phyloP scores from a whole-genome alignment of 1,140 invertebrate species.

The Eueides isabella region DNA sequence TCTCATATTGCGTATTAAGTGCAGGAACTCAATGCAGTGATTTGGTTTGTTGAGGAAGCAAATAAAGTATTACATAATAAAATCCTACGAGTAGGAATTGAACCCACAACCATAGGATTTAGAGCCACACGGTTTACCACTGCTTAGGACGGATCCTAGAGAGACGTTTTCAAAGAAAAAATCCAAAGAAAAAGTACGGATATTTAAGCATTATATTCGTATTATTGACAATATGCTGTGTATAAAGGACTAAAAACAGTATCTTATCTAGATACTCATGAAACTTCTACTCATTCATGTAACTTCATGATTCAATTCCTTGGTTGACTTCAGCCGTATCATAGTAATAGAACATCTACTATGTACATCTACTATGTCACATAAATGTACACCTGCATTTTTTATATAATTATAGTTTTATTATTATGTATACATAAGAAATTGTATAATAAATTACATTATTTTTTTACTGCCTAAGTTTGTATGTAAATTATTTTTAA shows the following conservation, averaged over 20 bases:
- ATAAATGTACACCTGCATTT: not conserved
- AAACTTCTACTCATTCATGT: slow-evolving; percentile 28
- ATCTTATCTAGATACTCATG: no score
- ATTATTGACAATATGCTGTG: no score
- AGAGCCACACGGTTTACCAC: not conserved
- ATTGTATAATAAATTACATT: no score
- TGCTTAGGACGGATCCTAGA: not conserved
- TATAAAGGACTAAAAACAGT: slow-evolving; percentile 12
- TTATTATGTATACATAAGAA: not conserved
- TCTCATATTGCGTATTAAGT: not conserved
- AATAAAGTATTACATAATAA: not conserved
- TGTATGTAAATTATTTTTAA: no score
- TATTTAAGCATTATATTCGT: not conserved
- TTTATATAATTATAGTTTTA: not conserved
- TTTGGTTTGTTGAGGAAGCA: not conserved
- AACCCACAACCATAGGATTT: not conserved
- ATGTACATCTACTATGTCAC: slow-evolving; percentile 3
- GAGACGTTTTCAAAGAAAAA: not conserved
- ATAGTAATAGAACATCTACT: slow-evolving; percentile 10
- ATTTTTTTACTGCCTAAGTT: no score
- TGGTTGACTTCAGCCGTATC: slow-evolving; percentile 3
- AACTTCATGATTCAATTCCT: not conserved
- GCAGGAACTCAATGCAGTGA: not conserved
- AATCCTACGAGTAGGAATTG: no score
- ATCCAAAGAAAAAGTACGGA: not conserved